These are phyloP conservation scores for Oreotrochilus melanogaster DNA, from an alignment of 2,113 vertebrate species.

Conservation along the genomic window DNA sequence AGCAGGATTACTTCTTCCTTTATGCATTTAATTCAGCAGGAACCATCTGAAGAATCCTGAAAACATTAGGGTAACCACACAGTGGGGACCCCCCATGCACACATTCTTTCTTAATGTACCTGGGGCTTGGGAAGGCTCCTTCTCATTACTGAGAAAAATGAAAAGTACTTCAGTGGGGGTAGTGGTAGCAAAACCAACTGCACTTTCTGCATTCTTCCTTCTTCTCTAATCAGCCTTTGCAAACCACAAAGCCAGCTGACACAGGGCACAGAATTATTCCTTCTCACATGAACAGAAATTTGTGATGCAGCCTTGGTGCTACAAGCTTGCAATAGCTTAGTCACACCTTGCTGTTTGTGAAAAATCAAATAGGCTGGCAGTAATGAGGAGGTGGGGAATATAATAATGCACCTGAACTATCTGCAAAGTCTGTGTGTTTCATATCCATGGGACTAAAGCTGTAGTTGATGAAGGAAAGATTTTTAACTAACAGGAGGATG, in stretches of 20 bases:
- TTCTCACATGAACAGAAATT: background rate
- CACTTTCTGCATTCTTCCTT: background rate
- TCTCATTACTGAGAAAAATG: constrained; percentile 7
- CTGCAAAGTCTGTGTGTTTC: background rate
- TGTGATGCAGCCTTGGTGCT: background rate
- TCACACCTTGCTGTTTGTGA: background rate
- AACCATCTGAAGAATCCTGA: constrained; percentile 4
- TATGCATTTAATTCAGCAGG: background rate
- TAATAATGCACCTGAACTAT: background rate
- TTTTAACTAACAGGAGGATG: background rate
- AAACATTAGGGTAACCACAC: background rate
- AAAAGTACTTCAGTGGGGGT: background rate
- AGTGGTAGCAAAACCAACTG: background rate
- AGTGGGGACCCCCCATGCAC: background rate
- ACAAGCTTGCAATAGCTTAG: background rate
- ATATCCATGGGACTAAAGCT: background rate
- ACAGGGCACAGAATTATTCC: background rate
- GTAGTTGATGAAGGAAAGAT: background rate
- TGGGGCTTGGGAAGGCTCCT: background rate
- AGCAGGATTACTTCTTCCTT: constrained; percentile 22
- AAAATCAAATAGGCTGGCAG: background rate
- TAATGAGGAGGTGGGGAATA: background rate
- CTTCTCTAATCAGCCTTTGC: background rate
- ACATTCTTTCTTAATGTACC: constrained; percentile 16
- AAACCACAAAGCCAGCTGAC: background rate